Evolutionary conservation across 2,797 vertebrate species (phyloP), one percentile per base, ranked within the genome.

Genomic region (Takifugu rubripes): DNA sequence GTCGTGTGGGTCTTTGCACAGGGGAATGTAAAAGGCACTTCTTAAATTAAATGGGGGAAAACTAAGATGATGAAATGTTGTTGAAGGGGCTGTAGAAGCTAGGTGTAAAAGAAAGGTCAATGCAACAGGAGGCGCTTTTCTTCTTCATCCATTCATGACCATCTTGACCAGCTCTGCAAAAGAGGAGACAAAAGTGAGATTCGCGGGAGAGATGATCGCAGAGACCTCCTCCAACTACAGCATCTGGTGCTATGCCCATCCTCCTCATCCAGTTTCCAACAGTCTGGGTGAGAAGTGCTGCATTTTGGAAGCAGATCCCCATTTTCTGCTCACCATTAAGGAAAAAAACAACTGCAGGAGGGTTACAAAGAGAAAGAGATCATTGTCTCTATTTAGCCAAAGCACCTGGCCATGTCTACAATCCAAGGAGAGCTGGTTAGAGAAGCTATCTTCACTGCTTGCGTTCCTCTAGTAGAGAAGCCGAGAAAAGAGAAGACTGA

Each of bases 141-240:
- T 52, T 88, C 90, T 90, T 93, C 87, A 93, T 49, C 92, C 92
- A 24, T 82, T 93, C 92, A 93, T 93, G 74, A 93, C 92, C 92
- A 92, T 92, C 83, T 88, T 87, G 79, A 93, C 91, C 45, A 93
- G 88, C 67, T 93, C 92, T 93, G 88, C 12, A 57, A 82, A 64
- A 60, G 3, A 17, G 67, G 61, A 68, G 25, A 72, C 49, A 66
- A 21, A 66, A 64, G 24, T 83, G 8, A 83, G 69, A 57, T 15
- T 46, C 1, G 1, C n/a, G 1, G 10, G 64, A 3, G 1, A 61
- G 45, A 51, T 50, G 3, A 15, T 33, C 14, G 15, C 43, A 64
- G 71, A 74, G 64, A 82, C 53, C 50, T 53, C 25, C 68, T 75
- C 67, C 81, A 85, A 78, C 62, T 81, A 76, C 86, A 86, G 84